A percentile compares a stretch with the other conserved stretches of the same genome.
phyloP scores from a whole-genome alignment of 2,113 vertebrate genomes.

The Chaetops frenatus region DNA sequence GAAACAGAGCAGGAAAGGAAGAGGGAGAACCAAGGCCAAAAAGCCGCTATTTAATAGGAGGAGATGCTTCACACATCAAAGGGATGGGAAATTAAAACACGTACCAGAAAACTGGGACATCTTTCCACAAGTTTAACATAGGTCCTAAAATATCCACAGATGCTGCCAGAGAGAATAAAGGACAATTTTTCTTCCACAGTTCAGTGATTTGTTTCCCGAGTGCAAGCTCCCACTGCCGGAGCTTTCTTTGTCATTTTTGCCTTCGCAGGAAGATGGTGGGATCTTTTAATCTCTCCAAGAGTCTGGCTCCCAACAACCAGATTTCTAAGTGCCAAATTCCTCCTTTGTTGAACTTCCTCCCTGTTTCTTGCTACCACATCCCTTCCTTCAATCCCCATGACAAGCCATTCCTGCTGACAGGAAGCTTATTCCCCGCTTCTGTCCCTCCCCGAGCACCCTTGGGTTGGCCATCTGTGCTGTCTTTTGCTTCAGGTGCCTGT shows the following conservation, averaged over 20 bases:
- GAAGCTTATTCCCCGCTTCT: neutral
- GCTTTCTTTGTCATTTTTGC: neutral
- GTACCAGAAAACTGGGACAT: neutral
- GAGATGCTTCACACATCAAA: neutral
- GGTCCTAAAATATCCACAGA: neutral
- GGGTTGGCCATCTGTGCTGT: neutral
- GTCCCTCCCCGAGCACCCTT: neutral
- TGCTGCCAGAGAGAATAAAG: neutral
- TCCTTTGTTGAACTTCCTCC: neutral
- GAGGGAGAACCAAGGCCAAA: neutral
- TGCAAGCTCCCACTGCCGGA: accelerated
- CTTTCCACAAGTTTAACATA: neutral
- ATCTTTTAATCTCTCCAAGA: neutral
- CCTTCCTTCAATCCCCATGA: neutral
- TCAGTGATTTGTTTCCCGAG: neutral
- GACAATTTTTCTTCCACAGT: neutral
- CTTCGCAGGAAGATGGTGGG: neutral
- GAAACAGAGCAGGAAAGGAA: neutral
- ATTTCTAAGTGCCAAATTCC: neutral
- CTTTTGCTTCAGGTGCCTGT: neutral
- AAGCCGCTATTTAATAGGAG: neutral
- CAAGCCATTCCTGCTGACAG: neutral
- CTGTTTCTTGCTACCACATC: neutral
- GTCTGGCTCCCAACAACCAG: neutral
- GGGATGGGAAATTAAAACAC: neutral